A percentile compares a stretch with the other conserved stretches of the same genome.
Conservation (phyloP, 2,797 vertebrate genomes). For the Pelochelys cantorii region DNA sequence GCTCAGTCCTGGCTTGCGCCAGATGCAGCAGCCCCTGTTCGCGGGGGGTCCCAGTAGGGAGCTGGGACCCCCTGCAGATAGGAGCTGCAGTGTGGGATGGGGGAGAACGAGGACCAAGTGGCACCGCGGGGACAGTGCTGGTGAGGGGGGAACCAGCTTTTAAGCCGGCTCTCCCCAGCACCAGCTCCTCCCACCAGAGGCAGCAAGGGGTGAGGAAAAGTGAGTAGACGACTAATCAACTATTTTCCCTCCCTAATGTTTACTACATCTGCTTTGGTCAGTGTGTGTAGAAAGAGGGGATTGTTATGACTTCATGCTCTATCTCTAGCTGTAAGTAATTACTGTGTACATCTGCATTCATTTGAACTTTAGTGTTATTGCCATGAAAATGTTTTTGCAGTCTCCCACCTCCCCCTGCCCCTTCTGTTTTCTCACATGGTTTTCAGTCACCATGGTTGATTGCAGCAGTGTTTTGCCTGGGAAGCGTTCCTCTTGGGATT, state of each 20-base stretch:
- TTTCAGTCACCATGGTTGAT: not conserved
- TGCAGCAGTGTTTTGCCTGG: not conserved
- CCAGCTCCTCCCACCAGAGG: no score
- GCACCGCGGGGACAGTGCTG: no score
- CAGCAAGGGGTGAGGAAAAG: no score
- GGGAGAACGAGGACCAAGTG: no score
- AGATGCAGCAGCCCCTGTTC: no score
- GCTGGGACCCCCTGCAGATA: no score
- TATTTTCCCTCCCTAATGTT: not conserved
- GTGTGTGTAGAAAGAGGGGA: not conserved
- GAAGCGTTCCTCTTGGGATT: slow-evolving; percentile 19
- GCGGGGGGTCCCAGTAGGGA: no score
- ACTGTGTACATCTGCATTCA: not conserved
- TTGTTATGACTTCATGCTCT: not conserved
- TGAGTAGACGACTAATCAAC: no score
- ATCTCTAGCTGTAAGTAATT: not conserved
- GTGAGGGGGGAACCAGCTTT: no score
- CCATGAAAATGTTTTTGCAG: accelerated
- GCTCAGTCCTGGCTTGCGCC: no score
- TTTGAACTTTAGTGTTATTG: not conserved
- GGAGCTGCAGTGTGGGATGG: no score
- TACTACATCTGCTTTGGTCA: accelerated
- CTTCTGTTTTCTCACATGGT: accelerated
- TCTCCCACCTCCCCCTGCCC: not conserved
- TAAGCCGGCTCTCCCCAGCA: no score